Conservation (phyloP, 2,113 vertebrate species). For the Dunckerocampus dactyliophorus region DNA sequence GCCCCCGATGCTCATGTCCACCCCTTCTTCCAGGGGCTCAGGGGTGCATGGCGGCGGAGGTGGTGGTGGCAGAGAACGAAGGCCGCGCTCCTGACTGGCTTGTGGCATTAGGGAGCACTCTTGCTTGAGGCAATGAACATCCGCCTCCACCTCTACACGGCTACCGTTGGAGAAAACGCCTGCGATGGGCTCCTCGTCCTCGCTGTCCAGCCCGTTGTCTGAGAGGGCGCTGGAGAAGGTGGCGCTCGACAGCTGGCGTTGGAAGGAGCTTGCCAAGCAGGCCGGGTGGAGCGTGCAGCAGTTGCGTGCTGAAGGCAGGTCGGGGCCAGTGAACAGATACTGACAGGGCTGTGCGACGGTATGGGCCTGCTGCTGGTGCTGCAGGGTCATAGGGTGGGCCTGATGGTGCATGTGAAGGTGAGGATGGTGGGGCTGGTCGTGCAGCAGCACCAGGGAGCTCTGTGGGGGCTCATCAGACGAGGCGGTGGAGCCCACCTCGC, state of each 20-base stretch:
- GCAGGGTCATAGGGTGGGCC: constrained; percentile 45
- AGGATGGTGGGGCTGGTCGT: constrained; percentile 59
- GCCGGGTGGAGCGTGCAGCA: constrained; percentile 87
- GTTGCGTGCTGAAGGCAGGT: constrained; percentile 74
- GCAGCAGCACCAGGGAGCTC: constrained; percentile 68
- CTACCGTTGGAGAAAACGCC: constrained; percentile 96
- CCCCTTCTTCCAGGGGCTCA: constrained; percentile 79
- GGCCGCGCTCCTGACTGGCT: constrained; percentile 34
- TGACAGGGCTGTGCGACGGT: constrained; percentile 56
- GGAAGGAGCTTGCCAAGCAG: constrained; percentile 81
- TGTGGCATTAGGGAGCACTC: constrained; percentile 30
- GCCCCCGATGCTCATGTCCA: constrained; percentile 67
- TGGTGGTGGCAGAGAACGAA: constrained; percentile 48
- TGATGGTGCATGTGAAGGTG: constrained; percentile 62
- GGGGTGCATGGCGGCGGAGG: constrained; percentile 69
- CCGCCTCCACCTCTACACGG: constrained; percentile 91
- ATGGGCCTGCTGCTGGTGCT: constrained; percentile 61
- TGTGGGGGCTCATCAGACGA: constrained; percentile 88
- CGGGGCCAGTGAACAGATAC: constrained; percentile 56
- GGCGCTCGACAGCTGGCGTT: constrained; percentile 93
- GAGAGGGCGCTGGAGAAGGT: constrained; percentile 97
- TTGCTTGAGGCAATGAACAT: constrained; percentile 82
- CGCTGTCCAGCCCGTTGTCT: constrained; percentile 94
- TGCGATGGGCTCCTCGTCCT: constrained; percentile 93
- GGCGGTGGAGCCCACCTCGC: constrained; percentile 95